Conservation (phyloP, 2,888 invertebrate genomes). For the Melanophora roralis region DNA sequence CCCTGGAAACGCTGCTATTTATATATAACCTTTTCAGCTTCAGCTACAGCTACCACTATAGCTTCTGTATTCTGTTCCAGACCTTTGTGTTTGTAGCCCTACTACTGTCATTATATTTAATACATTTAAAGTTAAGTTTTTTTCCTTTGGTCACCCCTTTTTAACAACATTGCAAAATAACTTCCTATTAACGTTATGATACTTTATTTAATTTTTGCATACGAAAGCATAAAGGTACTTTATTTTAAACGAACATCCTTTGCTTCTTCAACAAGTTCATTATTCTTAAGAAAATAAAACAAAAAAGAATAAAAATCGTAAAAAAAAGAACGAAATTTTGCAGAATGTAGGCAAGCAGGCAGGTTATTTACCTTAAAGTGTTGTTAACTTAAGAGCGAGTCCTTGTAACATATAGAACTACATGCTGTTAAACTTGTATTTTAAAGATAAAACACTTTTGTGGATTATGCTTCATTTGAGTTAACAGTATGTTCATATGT, state of each 20-base stretch:
- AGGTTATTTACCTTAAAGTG: constrained; percentile 39
- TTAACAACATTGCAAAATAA: not conserved
- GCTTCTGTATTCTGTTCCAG: too few species aligned
- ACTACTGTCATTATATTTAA: too few species aligned
- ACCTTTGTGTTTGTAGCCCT: too few species aligned
- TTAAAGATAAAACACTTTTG: not conserved
- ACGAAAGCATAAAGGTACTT: constrained; percentile 31
- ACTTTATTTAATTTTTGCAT: constrained; percentile 9
- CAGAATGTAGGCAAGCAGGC: not conserved
- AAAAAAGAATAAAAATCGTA: too few species aligned
- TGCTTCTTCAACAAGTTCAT: constrained; percentile 46
- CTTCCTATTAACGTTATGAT: constrained; percentile 17
- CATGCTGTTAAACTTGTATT: not conserved
- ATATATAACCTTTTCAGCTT: too few species aligned
- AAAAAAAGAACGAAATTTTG: constrained; percentile 27
- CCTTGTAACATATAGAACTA: constrained; percentile 28
- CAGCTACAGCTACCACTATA: too few species aligned
- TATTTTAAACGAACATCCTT: constrained; percentile 14
- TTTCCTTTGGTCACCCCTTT: constrained; percentile 12
- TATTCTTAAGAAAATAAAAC: too few species aligned
- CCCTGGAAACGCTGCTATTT: too few species aligned
- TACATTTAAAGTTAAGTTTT: too few species aligned
- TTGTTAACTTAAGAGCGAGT: constrained; percentile 16
- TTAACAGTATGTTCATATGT: not conserved
- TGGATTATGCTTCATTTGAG: constrained; percentile 5